Percentiles rank a stretch among this genome's conserved stretches.
Evolutionary conservation across 2,113 vertebrate genomes (phyloP).

Genomic region (Laticauda colubrina): DNA sequence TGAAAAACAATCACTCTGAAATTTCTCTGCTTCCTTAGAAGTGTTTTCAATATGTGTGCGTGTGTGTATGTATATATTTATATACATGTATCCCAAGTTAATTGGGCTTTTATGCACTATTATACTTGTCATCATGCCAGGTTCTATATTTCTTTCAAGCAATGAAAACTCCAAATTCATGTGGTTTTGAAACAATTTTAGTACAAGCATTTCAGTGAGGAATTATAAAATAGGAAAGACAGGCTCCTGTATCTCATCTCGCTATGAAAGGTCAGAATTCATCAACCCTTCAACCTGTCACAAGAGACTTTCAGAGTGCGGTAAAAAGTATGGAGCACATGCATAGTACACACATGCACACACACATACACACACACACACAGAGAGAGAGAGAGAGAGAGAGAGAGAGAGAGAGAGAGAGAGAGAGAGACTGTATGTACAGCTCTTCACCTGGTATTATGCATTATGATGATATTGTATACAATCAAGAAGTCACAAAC

Average conservation of each 20-base stretch:
- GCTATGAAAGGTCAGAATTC: conserved; percentile 34
- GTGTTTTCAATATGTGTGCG: conserved; percentile 27
- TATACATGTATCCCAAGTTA: conserved; percentile 60
- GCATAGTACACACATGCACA: neutral
- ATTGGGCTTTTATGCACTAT: conserved; percentile 74
- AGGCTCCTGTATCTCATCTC: conserved; percentile 51
- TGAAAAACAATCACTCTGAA: conserved; percentile 68
- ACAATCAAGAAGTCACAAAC: neutral
- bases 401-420: too few species aligned
- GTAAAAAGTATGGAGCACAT: conserved; percentile 36
- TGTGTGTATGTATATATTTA: neutral
- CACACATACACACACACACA: neutral
- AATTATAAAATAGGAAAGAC: conserved; percentile 61
- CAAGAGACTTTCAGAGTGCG: conserved; percentile 31
- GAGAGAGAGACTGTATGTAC: neutral
- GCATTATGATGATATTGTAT: neutral
- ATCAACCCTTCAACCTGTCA: conserved; percentile 48
- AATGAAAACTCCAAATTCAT: conserved; percentile 71
- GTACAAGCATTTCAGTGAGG: conserved; percentile 53
- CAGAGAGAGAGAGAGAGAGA: too few species aligned
- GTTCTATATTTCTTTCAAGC: conserved; percentile 68
- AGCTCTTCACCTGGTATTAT: neutral
- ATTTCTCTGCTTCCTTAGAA: conserved; percentile 65
- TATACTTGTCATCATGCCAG: conserved; percentile 71
- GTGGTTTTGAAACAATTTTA: conserved; percentile 71